These are phyloP conservation scores for Hippoglossus hippoglossus DNA, from an alignment of 2,797 vertebrate genomes.

Conservation along the genomic window DNA sequence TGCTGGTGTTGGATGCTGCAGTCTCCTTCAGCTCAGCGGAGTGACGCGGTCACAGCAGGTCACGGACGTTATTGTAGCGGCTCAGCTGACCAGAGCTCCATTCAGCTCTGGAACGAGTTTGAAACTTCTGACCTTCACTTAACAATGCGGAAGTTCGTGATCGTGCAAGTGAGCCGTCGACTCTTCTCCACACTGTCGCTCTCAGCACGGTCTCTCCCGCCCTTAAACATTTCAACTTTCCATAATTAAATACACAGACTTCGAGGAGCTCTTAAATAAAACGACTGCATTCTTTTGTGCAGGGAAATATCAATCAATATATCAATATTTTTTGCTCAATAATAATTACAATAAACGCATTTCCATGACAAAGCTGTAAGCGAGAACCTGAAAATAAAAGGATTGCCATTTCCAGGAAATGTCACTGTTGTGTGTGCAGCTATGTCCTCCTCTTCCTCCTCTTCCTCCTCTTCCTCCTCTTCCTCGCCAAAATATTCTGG, in stretches of 20 bases:
- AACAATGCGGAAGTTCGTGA: not conserved
- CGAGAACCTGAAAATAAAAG: constrained; percentile 14
- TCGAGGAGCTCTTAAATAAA: constrained; percentile 1
- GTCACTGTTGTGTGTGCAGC: not conserved
- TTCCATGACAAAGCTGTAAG: constrained; percentile 22
- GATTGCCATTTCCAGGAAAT: constrained; percentile 31
- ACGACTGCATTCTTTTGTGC: not conserved
- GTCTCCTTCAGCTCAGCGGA: constrained; percentile 21
- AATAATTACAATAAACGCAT: constrained; percentile 19
- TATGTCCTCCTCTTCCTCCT: too few species aligned
- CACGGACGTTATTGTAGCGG: constrained; percentile 7
- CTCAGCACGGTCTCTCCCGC: not conserved
- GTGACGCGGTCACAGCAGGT: constrained; percentile 40
- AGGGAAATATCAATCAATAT: constrained; percentile 16
- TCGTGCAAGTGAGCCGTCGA: not conserved
- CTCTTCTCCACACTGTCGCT: not conserved
- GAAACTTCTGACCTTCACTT: constrained; percentile 20
- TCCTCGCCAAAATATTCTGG: too few species aligned
- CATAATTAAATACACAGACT: constrained; percentile 38
- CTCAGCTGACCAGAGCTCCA: constrained; percentile 8
- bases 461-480: too few species aligned
- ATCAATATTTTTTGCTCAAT: constrained; percentile 4
- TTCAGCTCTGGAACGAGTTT: constrained; percentile 8
- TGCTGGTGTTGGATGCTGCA: constrained; percentile 23
- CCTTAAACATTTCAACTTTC: constrained; percentile 9